Conservation (phyloP, 2,797 vertebrate genomes). For the Syngnathus acus region DNA sequence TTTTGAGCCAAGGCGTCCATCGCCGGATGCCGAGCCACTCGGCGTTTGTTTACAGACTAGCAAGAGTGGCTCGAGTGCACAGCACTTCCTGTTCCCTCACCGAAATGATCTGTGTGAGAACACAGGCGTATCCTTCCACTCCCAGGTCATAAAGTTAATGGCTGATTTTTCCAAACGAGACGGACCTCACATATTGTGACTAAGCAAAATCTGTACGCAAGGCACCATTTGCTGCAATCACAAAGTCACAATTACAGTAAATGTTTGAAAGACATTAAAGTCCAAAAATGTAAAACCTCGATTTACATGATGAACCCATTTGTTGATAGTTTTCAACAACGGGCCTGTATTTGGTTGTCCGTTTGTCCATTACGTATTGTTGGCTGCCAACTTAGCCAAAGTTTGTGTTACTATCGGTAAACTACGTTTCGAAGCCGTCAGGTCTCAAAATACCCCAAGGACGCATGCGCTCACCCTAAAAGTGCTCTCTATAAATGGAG, state of each 20-base stretch:
- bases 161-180: too few species aligned
- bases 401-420: slow-evolving; percentile 21
- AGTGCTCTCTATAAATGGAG: background rate
- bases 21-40: background rate
- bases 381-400: slow-evolving; percentile 15
- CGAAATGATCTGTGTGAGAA: too few species aligned
- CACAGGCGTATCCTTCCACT: too few species aligned
- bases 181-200: too few species aligned
- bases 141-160: too few species aligned
- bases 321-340: background rate
- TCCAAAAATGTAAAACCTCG: background rate
- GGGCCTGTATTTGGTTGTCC: background rate
- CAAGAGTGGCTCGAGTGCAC: background rate
- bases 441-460: slow-evolving; percentile 47
- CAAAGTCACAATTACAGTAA: too few species aligned
- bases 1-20: background rate
- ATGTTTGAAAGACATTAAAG: too few species aligned
- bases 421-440: slow-evolving; percentile 52
- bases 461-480: slow-evolving; percentile 28
- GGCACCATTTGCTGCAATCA: too few species aligned
- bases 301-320: background rate
- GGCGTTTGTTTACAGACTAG: background rate
- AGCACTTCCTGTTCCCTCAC: too few species aligned
- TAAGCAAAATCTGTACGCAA: too few species aligned
- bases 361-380: background rate